phyloP scores from a whole-genome alignment of 2,797 vertebrate genomes.

The Microhierax caerulescens region DNA sequence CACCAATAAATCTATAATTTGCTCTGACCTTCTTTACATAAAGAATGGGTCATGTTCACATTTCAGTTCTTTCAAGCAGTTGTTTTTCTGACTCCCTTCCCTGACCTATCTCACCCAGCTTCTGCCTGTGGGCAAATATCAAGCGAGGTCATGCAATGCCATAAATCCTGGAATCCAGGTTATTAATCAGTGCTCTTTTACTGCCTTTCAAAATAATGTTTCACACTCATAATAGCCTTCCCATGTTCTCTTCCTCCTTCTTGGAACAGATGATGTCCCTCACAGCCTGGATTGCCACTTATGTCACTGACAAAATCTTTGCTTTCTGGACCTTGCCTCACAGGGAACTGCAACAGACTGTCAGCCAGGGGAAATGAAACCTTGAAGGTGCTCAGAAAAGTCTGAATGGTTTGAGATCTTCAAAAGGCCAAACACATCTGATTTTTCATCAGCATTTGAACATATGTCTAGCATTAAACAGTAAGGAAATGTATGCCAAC shows the following conservation, averaged over 20 bases:
- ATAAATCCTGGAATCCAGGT: not conserved
- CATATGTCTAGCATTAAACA: not conserved
- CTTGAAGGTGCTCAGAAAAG: not conserved
- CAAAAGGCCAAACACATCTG: not conserved
- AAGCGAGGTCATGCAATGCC: not conserved
- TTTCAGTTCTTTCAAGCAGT: not conserved
- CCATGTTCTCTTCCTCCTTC: not conserved
- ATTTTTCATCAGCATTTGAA: not conserved
- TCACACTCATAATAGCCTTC: not conserved
- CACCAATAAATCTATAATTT: not conserved
- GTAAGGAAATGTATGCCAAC: not conserved
- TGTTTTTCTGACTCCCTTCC: not conserved
- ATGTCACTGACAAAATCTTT: not conserved
- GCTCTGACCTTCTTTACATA: not conserved
- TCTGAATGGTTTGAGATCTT: not conserved
- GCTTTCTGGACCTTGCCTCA: not conserved
- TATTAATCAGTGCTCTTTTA: not conserved
- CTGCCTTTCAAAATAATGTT: not conserved
- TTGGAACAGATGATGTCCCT: not conserved
- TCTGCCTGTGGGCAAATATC: not conserved
- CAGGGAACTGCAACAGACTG: not conserved
- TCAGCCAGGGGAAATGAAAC: not conserved
- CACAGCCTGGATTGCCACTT: not conserved
- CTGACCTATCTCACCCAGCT: not conserved
- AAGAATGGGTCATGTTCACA: not conserved